Base-by-base conservation (phyloP, 2,797 vertebrate genomes). In the Sebastes vulpes region DNA sequence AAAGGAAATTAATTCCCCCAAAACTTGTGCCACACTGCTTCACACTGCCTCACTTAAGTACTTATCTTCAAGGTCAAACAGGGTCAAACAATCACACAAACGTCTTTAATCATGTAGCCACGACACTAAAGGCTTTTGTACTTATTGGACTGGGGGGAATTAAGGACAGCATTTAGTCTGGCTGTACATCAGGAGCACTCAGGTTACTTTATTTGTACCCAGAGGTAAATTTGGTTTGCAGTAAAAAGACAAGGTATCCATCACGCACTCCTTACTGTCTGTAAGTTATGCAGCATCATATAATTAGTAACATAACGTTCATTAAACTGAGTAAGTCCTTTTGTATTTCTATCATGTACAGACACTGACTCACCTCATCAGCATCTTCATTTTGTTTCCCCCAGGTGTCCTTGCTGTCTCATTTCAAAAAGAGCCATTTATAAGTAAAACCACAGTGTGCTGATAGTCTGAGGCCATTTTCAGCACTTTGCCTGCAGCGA, bases 391-490 rank as follows among this genome's bases (percentile, higher is more conserved):
- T 73, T 67, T 20, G 12, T 60, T 53, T 31, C 58, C 54, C 54
- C 35, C 18, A 6, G 56, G 21, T 81, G 52, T 65, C 67, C 66
- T 50, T 21, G 16, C 46, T 14, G 31, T 75, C 46, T 78, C 28
- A 60, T 74, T 78, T 66, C 5, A 60, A 53, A 81, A 71, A 14
- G 8, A 58, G n/a, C 5, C 2, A 16, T 50, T 58, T 77, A 71
- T 75, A 56, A 78, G 80, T 68, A 74, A 69, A 85, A 79, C 35
- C 38, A 71, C 29, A 50, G 28, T 42, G 4, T 52, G 59, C 59
- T 25, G 9, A 75, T 53, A n/a, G 63, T 85, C 84, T 35, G 48
- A 81, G 84, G 76, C 77, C 53, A 61, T 82, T 69, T 82, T 31
- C 21, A 7, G 57, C 85, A 61, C 77, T 77, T 78, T 46, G 88